A percentile compares a stretch with the other conserved stretches of the same genome.
Evolutionary conservation across 1,140 invertebrate genomes (phyloP).

Genomic region (Lepidurus packardi): DNA sequence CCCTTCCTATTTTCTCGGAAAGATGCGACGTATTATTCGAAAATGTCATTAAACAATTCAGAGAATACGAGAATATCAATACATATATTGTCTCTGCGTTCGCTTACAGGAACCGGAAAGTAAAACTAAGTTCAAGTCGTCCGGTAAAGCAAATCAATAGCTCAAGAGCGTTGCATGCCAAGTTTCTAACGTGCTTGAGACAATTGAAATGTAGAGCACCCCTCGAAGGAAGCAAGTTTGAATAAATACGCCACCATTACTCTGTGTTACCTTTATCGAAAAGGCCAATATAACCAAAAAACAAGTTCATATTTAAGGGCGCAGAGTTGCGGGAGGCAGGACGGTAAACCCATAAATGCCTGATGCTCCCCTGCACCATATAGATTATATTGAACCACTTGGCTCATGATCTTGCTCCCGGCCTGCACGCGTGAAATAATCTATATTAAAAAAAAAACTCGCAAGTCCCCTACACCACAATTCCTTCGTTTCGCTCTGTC

Average conservation of each 20-base stretch:
- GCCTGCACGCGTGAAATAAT: conserved; percentile 17
- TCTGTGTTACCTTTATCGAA: no score
- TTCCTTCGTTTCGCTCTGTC: neutral
- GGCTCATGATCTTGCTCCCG: neutral
- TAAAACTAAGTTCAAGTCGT: neutral
- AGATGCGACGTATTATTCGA: no score
- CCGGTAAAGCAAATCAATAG: conserved; percentile 11
- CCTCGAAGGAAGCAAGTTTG: neutral
- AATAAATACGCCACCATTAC: neutral
- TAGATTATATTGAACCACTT: neutral
- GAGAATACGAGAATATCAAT: no score
- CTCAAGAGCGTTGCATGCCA: neutral
- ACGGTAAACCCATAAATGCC: neutral
- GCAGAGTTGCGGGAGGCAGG: neutral
- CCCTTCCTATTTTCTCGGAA: no score
- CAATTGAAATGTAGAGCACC: neutral
- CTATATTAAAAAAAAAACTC: neutral
- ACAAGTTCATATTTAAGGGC: neutral
- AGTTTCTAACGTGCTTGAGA: neutral
- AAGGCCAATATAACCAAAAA: neutral
- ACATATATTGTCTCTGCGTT: neutral
- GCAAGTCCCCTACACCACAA: neutral
- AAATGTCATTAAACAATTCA: no score
- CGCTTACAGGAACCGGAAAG: neutral
- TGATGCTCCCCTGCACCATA: neutral